Evolutionary conservation across 2,797 vertebrate species (phyloP).

Genomic region (Falco columbarius): DNA sequence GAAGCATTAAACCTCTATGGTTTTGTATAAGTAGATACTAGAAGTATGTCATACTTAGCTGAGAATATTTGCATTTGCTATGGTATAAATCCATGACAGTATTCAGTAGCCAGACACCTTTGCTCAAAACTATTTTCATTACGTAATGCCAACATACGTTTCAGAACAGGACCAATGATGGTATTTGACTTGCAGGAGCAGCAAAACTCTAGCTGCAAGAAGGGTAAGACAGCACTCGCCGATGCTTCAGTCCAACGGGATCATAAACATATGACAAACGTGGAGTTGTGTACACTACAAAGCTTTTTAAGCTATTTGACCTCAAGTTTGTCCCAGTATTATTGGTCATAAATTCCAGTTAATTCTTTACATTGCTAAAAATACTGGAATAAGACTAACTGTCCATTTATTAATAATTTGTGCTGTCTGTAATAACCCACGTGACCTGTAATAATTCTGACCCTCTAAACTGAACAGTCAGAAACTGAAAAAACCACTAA

Average conservation of each 20-base stretch:
- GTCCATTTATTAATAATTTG: neutral
- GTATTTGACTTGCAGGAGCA: neutral
- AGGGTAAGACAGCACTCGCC: neutral
- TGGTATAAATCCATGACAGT: neutral
- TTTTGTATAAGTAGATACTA: neutral
- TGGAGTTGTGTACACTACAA: neutral
- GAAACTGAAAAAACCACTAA: neutral
- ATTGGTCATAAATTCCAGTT: neutral
- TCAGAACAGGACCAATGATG: neutral
- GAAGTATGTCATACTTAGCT: neutral
- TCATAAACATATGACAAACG: neutral
- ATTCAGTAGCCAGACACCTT: neutral
- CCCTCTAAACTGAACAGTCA: neutral
- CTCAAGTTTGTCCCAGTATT: neutral
- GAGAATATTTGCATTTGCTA: neutral
- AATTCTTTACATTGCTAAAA: neutral
- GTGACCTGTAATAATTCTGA: neutral
- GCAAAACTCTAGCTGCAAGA: neutral
- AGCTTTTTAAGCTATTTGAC: neutral
- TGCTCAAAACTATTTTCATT: neutral
- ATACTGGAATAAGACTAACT: neutral
- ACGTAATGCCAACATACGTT: fast-evolving
- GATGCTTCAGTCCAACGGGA: neutral
- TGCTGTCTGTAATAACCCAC: neutral
- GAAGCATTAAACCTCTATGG: neutral